A percentile compares a stretch with the other conserved stretches of the same genome.
phyloP scores from a whole-genome alignment of 2,888 invertebrate species.

The Portevinia maculata region DNA sequence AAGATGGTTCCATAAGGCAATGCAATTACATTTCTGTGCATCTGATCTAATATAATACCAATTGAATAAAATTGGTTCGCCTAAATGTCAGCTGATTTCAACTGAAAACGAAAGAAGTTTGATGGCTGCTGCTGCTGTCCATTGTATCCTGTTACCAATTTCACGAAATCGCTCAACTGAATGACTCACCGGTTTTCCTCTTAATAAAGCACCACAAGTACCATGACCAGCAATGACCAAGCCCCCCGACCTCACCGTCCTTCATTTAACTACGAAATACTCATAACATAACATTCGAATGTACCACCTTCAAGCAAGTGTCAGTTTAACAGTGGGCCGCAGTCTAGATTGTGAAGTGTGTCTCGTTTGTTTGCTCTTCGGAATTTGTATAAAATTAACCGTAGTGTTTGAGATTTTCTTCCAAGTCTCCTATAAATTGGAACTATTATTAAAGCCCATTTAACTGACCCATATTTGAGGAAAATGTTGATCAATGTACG shows the following conservation, averaged over 20 bases:
- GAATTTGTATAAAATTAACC: conserved; percentile 54
- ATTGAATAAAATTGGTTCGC: conserved; percentile 5
- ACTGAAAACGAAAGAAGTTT: conserved; percentile 3
- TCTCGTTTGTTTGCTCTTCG: conserved; percentile 52
- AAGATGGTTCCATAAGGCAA: no score
- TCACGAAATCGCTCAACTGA: conserved; percentile 56
- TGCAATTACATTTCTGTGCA: conserved; percentile 18
- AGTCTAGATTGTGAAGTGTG: conserved; percentile 65
- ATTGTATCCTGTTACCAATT: conserved; percentile 71
- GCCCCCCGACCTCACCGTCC: conserved; percentile 60
- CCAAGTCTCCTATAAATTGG: conserved; percentile 40
- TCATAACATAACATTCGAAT: conserved; percentile 54
- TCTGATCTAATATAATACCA: conserved; percentile 8
- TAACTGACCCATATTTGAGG: conserved; percentile 54
- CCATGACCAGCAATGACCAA: conserved; percentile 34
- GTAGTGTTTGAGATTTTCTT: conserved; percentile 25
- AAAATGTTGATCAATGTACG: conserved; percentile 46
- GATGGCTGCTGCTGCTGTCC: conserved; percentile 22
- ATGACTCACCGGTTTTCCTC: conserved; percentile 65
- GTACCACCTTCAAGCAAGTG: conserved; percentile 58
- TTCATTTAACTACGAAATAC: conserved; percentile 40
- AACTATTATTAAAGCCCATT: conserved; percentile 24
- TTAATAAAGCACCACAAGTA: conserved; percentile 33
- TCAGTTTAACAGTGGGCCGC: conserved; percentile 48
- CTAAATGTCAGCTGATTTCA: conserved; percentile 28